Conservation (phyloP, 2,888 invertebrate species). For the Pyrrhosoma nymphula region DNA sequence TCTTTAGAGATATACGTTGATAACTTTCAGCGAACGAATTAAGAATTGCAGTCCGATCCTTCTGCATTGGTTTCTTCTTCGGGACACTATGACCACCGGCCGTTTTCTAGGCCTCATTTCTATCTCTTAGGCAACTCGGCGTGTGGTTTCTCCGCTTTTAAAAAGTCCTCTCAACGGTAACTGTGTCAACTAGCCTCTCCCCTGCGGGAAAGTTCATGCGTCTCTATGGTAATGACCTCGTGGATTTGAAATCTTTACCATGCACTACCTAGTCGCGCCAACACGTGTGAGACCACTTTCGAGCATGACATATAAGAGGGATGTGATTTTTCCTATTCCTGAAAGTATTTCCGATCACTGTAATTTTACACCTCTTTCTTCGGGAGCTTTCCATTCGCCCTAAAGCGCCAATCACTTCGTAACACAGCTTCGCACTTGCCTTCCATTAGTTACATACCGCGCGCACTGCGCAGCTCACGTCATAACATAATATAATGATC, state of each 20-base stretch:
- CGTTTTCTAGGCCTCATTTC: not conserved
- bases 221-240: not conserved
- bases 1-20: not conserved
- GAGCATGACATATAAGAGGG: too few relatives aligned
- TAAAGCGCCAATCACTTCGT: too few relatives aligned
- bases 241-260: not conserved
- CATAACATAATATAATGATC: too few relatives aligned
- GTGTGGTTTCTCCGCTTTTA: not conserved
- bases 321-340: too few relatives aligned
- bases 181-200: not conserved
- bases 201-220: not conserved
- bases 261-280: not conserved
- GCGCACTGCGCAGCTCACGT: too few relatives aligned
- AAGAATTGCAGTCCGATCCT: not conserved
- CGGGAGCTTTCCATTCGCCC: too few relatives aligned
- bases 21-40: not conserved
- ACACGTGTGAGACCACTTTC: not conserved
- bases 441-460: too few relatives aligned
- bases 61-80: not conserved
- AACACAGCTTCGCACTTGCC: too few relatives aligned
- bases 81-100: conserved; percentile 5
- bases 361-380: too few relatives aligned
- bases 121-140: not conserved
- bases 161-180: not conserved
- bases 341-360: too few relatives aligned